Percentiles rank a stretch among this genome's conserved stretches.
These are phyloP conservation scores for Dallia pectoralis DNA, from an alignment of 2,797 vertebrate species.

Conservation along the genomic window DNA sequence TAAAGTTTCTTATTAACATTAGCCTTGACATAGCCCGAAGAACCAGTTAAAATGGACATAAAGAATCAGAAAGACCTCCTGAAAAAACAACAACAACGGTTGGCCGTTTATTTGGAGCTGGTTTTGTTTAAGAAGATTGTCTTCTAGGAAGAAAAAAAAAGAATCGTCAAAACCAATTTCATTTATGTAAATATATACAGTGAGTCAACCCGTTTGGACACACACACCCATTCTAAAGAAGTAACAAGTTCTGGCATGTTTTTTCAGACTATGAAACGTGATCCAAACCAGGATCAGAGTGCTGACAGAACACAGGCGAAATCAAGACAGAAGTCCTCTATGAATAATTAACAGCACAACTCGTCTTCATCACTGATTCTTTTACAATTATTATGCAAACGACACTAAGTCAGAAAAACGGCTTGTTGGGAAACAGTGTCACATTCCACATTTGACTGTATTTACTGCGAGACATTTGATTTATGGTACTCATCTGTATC, in stretches of 20 bases:
- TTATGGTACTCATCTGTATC: slow-evolving; percentile 35
- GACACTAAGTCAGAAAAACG: neutral
- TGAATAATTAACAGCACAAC: neutral
- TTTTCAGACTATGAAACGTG: neutral
- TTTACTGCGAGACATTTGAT: slow-evolving; percentile 13
- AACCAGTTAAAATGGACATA: too few relatives aligned
- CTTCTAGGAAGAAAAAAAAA: too few relatives aligned
- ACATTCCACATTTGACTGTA: slow-evolving; percentile 15
- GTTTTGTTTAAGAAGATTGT: too few relatives aligned
- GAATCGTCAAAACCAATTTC: too few relatives aligned
- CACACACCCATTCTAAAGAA: neutral
- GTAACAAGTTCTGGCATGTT: neutral
- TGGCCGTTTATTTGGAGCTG: too few relatives aligned
- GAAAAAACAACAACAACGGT: too few relatives aligned
- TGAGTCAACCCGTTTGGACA: too few relatives aligned
- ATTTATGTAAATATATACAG: too few relatives aligned
- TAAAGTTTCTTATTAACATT: too few relatives aligned
- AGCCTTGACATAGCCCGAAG: too few relatives aligned
- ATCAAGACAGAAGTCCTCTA: neutral
- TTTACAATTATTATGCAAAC: slow-evolving; percentile 4
- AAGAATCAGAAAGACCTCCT: too few relatives aligned
- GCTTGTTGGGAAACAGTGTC: slow-evolving; percentile 1
- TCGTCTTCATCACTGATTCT: neutral
- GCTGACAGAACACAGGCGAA: neutral
- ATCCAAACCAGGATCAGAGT: neutral